Evolutionary conservation across 2,113 vertebrate genomes (phyloP), one percentile per base, ranked within the genome.

Genomic region (Brachyhypopomus occidentalis): DNA sequence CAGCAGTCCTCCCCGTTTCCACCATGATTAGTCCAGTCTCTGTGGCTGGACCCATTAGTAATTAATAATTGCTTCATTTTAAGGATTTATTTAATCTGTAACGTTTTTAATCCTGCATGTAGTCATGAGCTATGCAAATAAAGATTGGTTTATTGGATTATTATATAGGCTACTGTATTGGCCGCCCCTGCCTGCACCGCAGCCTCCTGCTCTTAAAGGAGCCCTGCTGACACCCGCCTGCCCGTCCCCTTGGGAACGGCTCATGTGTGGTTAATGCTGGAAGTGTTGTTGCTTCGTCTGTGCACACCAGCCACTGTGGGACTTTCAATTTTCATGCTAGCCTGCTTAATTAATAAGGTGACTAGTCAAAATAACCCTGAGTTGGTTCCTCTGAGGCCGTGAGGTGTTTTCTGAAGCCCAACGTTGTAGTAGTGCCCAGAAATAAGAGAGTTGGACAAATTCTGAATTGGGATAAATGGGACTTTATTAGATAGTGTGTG

Each of bases 251-350:
- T 78, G 87, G 83, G 79, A 83, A 78, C 78, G 83, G 85, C 78
- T 83, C 82, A 81, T 83, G 85, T 84, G 85, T 83, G 80, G 88
- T 81, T 84, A 82, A 81, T 86, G 84, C 88, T 87, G 71, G 81
- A 76, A 59, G 78, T 72, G 84, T 74, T 70, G 63, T 76, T 77
- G 67, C 78, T 84, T 20, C 71, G 56, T 78, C 75, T 83, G 78
- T 76, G 48, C 23, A 56, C 84, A 84, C 86, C 62, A 82, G 38
- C 41, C n/a, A 75, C 81, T 72, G 72, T 69, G 85, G 83, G 83
- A 52, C 56, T 82, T 80, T 84, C 22, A 77, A 5, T 59, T 17
- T 48, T 17, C 34, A 5, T 64, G 55, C 38, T 63, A 22, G 48
- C 45, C 59, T n/a, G 17, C 34, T 36, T 70, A 80, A 77, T 77